phyloP scores from a whole-genome alignment of 2,797 vertebrate species.

The Balearica regulorum region DNA sequence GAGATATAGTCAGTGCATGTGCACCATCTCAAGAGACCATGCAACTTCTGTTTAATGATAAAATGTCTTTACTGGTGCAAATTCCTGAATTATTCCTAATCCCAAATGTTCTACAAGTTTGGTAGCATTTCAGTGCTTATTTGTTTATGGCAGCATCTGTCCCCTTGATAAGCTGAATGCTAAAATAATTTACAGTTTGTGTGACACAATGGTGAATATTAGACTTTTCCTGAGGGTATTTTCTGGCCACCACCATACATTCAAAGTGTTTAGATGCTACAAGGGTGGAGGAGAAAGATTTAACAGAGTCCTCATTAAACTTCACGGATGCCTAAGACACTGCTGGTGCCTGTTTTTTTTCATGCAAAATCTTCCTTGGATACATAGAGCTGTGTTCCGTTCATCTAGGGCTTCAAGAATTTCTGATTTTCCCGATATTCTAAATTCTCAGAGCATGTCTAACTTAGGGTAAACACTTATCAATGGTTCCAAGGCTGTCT shows the following conservation, averaged over 20 bases:
- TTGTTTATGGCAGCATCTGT: background rate
- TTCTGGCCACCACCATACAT: background rate
- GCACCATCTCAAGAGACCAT: background rate
- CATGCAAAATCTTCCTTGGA: background rate
- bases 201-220: background rate
- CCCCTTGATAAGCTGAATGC: background rate
- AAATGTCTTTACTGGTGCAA: background rate
- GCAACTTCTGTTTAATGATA: slow-evolving; percentile 11
- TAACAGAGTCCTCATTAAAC: background rate
- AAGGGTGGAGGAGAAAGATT: background rate
- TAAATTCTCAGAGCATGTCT: background rate
- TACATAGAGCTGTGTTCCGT: background rate
- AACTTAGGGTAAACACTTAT: background rate
- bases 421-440: background rate
- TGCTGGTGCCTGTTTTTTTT: background rate
- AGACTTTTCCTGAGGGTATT: background rate
- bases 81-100: background rate
- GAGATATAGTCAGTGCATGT: background rate
- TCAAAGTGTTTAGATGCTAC: background rate
- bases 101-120: background rate
- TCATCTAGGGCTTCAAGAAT: background rate
- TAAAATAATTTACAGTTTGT: background rate
- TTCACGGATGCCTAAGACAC: background rate
- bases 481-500: background rate
- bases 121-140: background rate